Evolutionary conservation across 2,797 vertebrate species (phyloP).

Genomic region (Simalia tracyae): DNA sequence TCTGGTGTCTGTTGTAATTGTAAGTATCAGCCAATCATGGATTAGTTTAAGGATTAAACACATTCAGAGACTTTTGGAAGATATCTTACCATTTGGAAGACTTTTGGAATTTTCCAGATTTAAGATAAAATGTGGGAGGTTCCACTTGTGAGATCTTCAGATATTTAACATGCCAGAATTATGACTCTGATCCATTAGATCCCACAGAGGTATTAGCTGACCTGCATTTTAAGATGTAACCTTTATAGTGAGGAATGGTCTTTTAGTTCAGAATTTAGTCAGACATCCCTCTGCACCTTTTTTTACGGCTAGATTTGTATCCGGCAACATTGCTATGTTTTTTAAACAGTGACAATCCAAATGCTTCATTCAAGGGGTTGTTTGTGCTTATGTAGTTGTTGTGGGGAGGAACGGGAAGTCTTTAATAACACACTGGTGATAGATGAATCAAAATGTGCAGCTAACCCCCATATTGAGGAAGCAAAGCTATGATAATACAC

Average conservation of each 20-base stretch:
- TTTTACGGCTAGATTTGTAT: neutral
- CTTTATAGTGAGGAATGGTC: neutral
- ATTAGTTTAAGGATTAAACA: neutral
- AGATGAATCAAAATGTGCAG: constrained; percentile 15
- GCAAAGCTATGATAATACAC: constrained; percentile 22
- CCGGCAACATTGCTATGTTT: neutral
- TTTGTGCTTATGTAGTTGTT: neutral
- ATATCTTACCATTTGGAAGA: neutral
- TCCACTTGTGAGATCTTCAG: neutral
- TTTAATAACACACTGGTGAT: constrained; percentile 19
- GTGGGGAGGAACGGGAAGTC: neutral
- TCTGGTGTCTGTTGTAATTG: neutral
- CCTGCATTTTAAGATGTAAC: neutral
- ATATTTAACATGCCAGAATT: neutral
- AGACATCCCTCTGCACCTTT: neutral
- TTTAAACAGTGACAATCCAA: constrained; percentile 12
- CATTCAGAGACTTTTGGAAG: neutral
- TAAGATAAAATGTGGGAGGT: neutral
- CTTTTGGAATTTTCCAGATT: neutral
- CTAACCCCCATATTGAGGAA: neutral
- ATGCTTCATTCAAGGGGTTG: neutral
- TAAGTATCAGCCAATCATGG: neutral
- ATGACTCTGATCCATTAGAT: neutral
- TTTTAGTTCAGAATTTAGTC: neutral
- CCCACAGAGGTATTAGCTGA: neutral